A percentile compares a stretch with the other conserved stretches of the same genome.
phyloP scores from a whole-genome alignment of 1,140 invertebrate genomes.

The Euwallacea fornicatus region DNA sequence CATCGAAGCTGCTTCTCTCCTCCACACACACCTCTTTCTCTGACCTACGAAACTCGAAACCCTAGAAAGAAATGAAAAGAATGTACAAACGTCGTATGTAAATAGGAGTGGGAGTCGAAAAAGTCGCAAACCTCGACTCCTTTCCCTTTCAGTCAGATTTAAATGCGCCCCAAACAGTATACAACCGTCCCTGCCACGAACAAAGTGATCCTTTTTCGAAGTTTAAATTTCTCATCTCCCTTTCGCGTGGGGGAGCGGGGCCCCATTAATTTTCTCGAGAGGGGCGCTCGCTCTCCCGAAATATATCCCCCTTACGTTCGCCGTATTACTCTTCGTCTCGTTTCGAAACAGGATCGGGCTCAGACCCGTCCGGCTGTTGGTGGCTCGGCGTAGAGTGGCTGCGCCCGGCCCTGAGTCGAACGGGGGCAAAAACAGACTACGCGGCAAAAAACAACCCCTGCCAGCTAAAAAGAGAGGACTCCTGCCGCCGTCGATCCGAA shows the following conservation, averaged over 20 bases:
- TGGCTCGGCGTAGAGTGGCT: too few species aligned
- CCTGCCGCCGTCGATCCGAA: conserved; percentile 38
- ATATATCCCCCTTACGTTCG: conserved; percentile 42
- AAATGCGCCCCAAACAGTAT: conserved; percentile 12
- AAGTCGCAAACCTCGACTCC: not conserved
- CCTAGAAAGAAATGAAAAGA: too few species aligned
- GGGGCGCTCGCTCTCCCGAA: conserved; percentile 46
- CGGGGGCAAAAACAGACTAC: conserved; percentile 39
- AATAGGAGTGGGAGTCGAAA: too few species aligned
- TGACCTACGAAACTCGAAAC: too few species aligned
- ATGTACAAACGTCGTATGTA: too few species aligned
- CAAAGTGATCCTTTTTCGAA: conserved; percentile 35
- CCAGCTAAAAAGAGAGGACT: conserved; percentile 41
- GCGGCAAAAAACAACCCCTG: conserved; percentile 40
- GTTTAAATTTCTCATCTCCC: conserved; percentile 46
- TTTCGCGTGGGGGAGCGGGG: conserved; percentile 10
- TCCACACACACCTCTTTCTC: too few species aligned
- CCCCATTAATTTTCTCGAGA: conserved; percentile 49
- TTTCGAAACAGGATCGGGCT: conserved; percentile 16
- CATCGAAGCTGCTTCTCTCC: too few species aligned
- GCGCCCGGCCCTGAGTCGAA: too few species aligned
- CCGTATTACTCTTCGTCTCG: conserved; percentile 24
- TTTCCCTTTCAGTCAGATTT: conserved; percentile 25
- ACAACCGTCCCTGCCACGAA: conserved; percentile 17
- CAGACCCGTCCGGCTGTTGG: not conserved